Evolutionary conservation across 2,888 invertebrate genomes (phyloP).

Genomic region (Lepidonotus clava): DNA sequence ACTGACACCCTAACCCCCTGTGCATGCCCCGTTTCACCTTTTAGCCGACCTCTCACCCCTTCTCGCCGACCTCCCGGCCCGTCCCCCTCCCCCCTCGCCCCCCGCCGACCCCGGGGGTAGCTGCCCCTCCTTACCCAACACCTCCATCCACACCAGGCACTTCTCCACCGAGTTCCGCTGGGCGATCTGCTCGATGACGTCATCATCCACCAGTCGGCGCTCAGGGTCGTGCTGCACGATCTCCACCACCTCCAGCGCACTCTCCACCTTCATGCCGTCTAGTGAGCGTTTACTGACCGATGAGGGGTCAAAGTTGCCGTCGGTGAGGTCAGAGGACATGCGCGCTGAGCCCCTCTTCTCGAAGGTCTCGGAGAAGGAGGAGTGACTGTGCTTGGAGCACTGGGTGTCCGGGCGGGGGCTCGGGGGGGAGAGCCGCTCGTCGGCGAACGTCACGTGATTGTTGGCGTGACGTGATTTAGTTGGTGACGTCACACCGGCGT

Average conservation of each 20-base stretch:
- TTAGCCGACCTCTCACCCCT: too few species aligned
- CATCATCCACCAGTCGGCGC: constrained; percentile 58
- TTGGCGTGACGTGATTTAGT: background rate
- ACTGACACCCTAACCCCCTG: too few species aligned
- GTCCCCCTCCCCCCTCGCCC: too few species aligned
- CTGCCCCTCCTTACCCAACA: constrained; percentile 9
- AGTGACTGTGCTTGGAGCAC: constrained; percentile 36
- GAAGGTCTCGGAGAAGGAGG: constrained; percentile 62
- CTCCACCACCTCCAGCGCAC: constrained; percentile 65
- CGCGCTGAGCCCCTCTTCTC: constrained; percentile 56
- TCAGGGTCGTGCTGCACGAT: constrained; percentile 61
- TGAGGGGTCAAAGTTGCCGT: constrained; percentile 52
- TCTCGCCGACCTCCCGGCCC: too few species aligned
- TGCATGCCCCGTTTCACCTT: too few species aligned
- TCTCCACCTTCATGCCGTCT: constrained; percentile 64
- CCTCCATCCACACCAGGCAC: constrained; percentile 70
- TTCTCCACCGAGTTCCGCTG: constrained; percentile 68
- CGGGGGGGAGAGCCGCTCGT: background rate
- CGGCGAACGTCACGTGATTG: constrained; percentile 1
- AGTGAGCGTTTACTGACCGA: constrained; percentile 58
- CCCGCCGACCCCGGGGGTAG: background rate
- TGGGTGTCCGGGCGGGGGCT: background rate
- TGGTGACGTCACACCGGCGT: background rate
- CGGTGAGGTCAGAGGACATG: constrained; percentile 66
- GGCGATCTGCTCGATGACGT: constrained; percentile 64